Evolutionary conservation across 2,113 vertebrate species (phyloP), one percentile per base, ranked within the genome.

Genomic region (Sylvia atricapilla): DNA sequence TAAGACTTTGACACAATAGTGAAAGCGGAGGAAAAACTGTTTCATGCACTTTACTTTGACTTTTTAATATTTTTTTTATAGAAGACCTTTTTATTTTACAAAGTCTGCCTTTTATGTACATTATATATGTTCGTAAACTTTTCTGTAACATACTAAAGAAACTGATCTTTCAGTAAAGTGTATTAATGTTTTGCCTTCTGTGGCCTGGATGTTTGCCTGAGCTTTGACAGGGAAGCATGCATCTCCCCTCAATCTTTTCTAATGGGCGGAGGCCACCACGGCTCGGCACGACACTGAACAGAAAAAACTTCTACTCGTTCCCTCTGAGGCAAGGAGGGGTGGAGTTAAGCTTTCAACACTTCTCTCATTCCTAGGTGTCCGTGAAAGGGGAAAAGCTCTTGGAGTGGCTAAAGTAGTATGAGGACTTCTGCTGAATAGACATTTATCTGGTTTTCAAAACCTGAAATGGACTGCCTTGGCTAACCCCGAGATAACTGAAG

Each of bases 1-100:
- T 84, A 79, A 96, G 95, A 95, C 92, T 92, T 93, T 83, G 96
- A 95, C 58, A 10, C 62, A 70, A 15, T 77, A 92, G 92, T 95
- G 95, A 66, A 97, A 96, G 92, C 56, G 44, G 95, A 73, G 87
- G 35, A 84, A 73, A 87, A 94, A 96, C 84, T 93, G 78, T 97
- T 97, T 94, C 96, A 96, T 98, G 98, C 98, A 98, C 98, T 98
- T 98, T 98, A 98, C 95, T 97, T 98, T 97, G 96, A 96, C 96
- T 98, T 97, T 97, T 97, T 97, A 96, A 96, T 95, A n/a, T 84
- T 97, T 97, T 97, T 98, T 98, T 96, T 96, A 91, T 95, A 95
- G 64, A 91, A 85, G 90, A 97, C 84, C 72, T 96, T 97, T 97
- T 98, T 98, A 96, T 98, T 98, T 98, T 96, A 95, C 84, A 76